Evolutionary conservation across 2,888 invertebrate genomes (phyloP), one percentile per base, ranked within the genome.

Genomic region (Phania funesta): DNA sequence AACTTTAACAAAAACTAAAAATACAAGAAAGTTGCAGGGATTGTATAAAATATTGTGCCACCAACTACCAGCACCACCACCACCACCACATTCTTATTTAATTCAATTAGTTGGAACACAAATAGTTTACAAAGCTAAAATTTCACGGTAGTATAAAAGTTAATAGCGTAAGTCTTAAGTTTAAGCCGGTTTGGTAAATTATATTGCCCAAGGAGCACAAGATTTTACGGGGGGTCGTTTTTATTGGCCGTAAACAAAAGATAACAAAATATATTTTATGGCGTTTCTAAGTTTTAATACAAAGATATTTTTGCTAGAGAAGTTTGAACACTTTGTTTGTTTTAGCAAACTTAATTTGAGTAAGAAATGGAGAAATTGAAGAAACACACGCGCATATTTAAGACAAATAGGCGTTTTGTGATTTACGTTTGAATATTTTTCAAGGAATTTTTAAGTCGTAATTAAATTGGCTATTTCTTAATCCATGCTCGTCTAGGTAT

Each of bases 61-160:
- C 41, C 16, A n/a, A 1, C 41, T 16, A n/a, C 0, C 18, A 16
- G 13, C 4, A n/a, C 41, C 8, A 44, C 16, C 41, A 5, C 3
- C 26, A 5, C 4, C 35, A 7, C 11, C 9, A 7, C 35, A 16
- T 18, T 44, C 16, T 62, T 29, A 64, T 64, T 80, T 77, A 70
- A 83, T 83, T 73, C 83, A 83, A 83, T 83, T 83, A 83, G 68
- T 60, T 64, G 67, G 6, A 75, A 60, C 62, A 56, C 71, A 83
- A 79, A 83, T 67, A 75, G 62, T 80, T 80, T 76, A 77, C 56
- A 52, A 77, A 78, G 74, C 56, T 60, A 64, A 32, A 56, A 73
- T 50, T 76, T 60, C 26, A 50, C 52, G 77, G 60, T 35, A 48
- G 52, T 26, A 44, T 44, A 44, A 60, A 64, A 75, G 52, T 65